phyloP scores from a whole-genome alignment of 2,797 vertebrate species.

The Fundulus diaphanus region DNA sequence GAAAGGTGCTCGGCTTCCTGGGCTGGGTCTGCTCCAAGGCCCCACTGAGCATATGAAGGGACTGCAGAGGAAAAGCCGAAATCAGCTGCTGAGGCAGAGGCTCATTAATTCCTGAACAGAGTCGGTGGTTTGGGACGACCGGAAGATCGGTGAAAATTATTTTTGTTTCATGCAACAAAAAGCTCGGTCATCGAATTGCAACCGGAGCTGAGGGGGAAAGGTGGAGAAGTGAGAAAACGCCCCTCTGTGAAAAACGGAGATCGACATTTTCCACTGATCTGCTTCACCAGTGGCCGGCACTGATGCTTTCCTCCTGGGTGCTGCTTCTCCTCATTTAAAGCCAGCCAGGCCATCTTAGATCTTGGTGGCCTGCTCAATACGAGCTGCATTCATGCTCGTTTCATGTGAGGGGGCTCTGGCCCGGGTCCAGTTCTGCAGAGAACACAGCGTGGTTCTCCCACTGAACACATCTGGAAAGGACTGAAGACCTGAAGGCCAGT shows the following conservation, averaged over 20 bases:
- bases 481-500: background rate
- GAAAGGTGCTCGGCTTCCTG: slow-evolving; percentile 71
- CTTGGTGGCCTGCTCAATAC: slow-evolving; percentile 25
- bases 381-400: too few relatives aligned
- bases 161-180: slow-evolving; percentile 22
- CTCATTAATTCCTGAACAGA: slow-evolving; percentile 53
- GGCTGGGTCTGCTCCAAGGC: slow-evolving; percentile 63
- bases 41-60: slow-evolving; percentile 64
- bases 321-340: slow-evolving; percentile 29
- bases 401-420: too few relatives aligned
- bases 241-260: slow-evolving; percentile 19
- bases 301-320: background rate
- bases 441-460: background rate
- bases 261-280: slow-evolving; percentile 50
- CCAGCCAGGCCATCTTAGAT: slow-evolving; percentile 27
- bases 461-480: background rate
- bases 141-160: slow-evolving; percentile 7
- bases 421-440: slow-evolving; percentile 11
- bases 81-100: slow-evolving; percentile 46
- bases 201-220: slow-evolving; percentile 30
- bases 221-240: slow-evolving; percentile 14
- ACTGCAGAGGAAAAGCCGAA: slow-evolving; percentile 51
- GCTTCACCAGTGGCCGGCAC: slow-evolving; percentile 8
- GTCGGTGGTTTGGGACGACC: slow-evolving; percentile 42
- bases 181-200: slow-evolving; percentile 16